Conservation (phyloP, 2,888 invertebrate genomes). For the Alentia gelatinosa region DNA sequence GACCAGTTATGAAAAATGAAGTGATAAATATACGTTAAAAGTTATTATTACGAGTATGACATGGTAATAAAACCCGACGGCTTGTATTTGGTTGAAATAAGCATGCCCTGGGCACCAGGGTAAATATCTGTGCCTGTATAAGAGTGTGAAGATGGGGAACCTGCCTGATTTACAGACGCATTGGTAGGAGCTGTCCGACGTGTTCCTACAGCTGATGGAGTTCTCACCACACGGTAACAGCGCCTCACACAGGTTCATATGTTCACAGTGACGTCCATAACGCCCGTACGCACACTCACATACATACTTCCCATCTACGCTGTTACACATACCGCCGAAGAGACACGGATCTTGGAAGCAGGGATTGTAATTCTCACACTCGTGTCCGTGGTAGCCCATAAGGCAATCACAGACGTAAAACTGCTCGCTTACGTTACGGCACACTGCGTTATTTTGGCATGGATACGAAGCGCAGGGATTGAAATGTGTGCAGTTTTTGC, state of each 20-base stretch:
- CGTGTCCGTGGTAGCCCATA: constrained; percentile 62
- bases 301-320: constrained; percentile 64
- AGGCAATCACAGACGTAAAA: constrained; percentile 64
- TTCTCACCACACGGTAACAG: constrained; percentile 62
- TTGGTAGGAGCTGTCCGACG: constrained; percentile 65
- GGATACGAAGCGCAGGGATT: constrained; percentile 71
- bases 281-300: constrained; percentile 64
- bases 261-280: constrained; percentile 64
- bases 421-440: constrained; percentile 67
- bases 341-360: constrained; percentile 68
- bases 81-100: too few relatives aligned
- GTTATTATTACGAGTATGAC: too few relatives aligned
- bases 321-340: constrained; percentile 63
- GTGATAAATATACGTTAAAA: too few relatives aligned
- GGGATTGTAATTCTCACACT: constrained; percentile 64
- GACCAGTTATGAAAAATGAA: too few relatives aligned
- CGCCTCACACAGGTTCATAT: constrained; percentile 60
- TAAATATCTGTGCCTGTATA: too few relatives aligned
- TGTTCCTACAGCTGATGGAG: constrained; percentile 62
- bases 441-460: constrained; percentile 74
- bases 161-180: constrained; percentile 72
- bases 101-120: too few relatives aligned
- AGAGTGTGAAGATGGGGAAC: constrained; percentile 1
- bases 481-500: constrained; percentile 67
- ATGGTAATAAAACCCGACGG: too few relatives aligned